phyloP scores from a whole-genome alignment of 2,888 invertebrate species.

The Drosophila crucigera region DNA sequence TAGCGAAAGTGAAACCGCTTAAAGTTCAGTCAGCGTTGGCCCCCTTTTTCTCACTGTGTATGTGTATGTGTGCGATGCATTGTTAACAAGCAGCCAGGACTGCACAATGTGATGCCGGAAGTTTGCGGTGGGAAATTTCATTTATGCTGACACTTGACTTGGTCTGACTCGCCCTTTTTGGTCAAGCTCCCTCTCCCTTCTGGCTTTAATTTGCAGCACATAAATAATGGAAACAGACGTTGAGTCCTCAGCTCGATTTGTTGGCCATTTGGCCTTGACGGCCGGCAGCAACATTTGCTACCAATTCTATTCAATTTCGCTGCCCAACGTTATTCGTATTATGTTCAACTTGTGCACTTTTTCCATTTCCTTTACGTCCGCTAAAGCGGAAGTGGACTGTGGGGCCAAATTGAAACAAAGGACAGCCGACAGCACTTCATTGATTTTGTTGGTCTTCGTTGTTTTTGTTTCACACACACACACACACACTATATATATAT shows the following conservation, averaged over 20 bases:
- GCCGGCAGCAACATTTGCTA: conserved; percentile 12
- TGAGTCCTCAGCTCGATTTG: conserved; percentile 53
- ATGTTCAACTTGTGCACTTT: conserved; percentile 70
- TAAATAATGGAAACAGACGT: conserved; percentile 77
- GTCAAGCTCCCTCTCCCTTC: conserved; percentile 11
- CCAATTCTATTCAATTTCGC: conserved; percentile 50
- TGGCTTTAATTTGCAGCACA: conserved; percentile 76
- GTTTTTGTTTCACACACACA: conserved; percentile 5
- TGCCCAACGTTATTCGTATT: conserved; percentile 58
- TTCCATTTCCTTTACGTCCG: conserved; percentile 59
- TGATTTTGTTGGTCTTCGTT: conserved; percentile 46
- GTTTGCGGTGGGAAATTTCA: conserved; percentile 82
- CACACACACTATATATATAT: not conserved
- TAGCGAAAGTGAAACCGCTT: conserved; percentile 74
- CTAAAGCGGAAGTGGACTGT: conserved; percentile 40
- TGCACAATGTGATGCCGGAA: conserved; percentile 64
- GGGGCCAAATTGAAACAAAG: conserved; percentile 35
- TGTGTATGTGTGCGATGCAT: conserved; percentile 50
- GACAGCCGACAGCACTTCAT: conserved; percentile 41
- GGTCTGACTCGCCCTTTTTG: conserved; percentile 48
- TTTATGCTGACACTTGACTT: conserved; percentile 82
- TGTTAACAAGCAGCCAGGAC: conserved; percentile 60
- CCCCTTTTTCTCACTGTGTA: conserved; percentile 16
- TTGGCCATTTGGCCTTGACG: conserved; percentile 72
- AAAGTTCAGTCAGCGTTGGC: conserved; percentile 51